Conservation (phyloP, 23 tunicate genomes). For the Halocynthia roretzi region DNA sequence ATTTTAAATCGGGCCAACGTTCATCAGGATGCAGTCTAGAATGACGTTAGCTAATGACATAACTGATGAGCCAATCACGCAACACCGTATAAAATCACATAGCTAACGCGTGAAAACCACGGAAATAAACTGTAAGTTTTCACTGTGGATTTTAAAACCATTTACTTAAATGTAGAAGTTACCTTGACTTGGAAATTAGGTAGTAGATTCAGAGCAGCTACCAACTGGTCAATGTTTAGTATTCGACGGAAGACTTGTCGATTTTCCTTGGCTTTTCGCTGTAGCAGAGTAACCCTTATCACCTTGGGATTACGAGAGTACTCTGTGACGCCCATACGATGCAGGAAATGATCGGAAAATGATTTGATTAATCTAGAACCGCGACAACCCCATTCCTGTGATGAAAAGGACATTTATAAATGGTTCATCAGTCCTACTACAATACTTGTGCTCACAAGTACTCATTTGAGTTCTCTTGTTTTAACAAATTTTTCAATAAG, state of each 20-base stretch:
- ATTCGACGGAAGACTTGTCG: conserved; percentile 65
- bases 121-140: too few relatives aligned
- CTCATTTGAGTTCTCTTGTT: too few relatives aligned
- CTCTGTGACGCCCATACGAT: conserved; percentile 47
- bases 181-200: conserved; percentile 58
- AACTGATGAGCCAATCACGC: too few relatives aligned
- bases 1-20: too few relatives aligned
- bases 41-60: too few relatives aligned
- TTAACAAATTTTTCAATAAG: too few relatives aligned
- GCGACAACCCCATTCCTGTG: conserved; percentile 45
- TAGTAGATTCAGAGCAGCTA: conserved; percentile 22
- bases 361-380: conserved; percentile 75
- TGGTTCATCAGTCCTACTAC: background rate
- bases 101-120: too few relatives aligned
- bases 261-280: conserved; percentile 44
- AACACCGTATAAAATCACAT: too few relatives aligned
- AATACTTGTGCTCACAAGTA: background rate
- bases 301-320: conserved; percentile 13
- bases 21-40: too few relatives aligned
- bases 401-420: background rate
- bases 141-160: background rate
- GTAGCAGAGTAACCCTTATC: conserved; percentile 66
- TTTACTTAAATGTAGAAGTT: background rate
- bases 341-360: conserved; percentile 66
- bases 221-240: conserved; percentile 39